Evolutionary conservation across 2,888 invertebrate genomes (phyloP).

Genomic region (Pantelozetes paolii): DNA sequence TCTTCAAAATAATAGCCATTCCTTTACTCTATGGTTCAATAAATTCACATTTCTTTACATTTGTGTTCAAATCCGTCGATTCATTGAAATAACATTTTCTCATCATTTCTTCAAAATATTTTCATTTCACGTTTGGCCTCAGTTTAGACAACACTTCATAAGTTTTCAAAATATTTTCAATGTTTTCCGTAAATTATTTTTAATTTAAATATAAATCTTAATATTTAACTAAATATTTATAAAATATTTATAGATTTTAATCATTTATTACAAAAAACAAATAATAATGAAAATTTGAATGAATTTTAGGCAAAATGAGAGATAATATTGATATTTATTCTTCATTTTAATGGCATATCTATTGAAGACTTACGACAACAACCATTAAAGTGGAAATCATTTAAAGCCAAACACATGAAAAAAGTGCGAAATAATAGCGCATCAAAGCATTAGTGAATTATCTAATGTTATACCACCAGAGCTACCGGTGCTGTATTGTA

Average conservation of each 20-base stretch:
- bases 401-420: neutral
- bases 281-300: no score
- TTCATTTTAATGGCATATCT: neutral
- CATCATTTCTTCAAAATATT: neutral
- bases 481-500: neutral
- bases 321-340: no score
- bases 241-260: no score
- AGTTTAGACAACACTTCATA: no score
- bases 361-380: neutral
- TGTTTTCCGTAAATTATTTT: no score
- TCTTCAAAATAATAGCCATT: neutral
- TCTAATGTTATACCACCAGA: neutral
- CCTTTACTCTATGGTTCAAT: neutral
- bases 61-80: no score
- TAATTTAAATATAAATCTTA: no score
- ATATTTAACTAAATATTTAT: no score
- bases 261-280: no score
- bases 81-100: neutral
- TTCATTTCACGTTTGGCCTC: neutral
- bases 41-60: neutral
- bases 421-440: neutral
- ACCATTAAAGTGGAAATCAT: slow-evolving; percentile 4
- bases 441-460: slow-evolving; percentile 1
- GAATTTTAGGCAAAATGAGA: no score
- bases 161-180: no score